Base-by-base conservation (phyloP, 37 sponge, comb jelly and placozoan species). In the Spongilla lacustris region DNA sequence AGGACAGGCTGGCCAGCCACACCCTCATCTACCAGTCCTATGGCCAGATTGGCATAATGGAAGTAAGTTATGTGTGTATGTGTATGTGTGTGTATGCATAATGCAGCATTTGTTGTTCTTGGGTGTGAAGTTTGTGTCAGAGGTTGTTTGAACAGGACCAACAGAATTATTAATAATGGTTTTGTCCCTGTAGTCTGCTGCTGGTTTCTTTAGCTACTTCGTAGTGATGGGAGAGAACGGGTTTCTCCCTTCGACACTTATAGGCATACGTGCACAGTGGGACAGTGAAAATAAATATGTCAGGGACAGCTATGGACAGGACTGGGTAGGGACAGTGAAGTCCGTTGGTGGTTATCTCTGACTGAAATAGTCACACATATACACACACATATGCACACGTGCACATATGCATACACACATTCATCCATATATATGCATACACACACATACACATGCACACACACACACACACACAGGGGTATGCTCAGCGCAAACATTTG, bases 191-290 rank as follows among this genome's bases (percentile, higher is more conserved):
- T 78, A 95, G 89, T 96, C 98, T 71, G 11, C 88, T 48, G 98
- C 98, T 29, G 98, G 98, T 4, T 98, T 98, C 80, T 96, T 98
- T 75, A 87, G 87, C 72, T 98, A 96, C 81, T 98, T 98, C 89
- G 96, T 98, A 8, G 94, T 98, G 66, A 93, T 98, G 93, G 98
- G 90, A 38, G 96, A 96, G 83, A 98, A 98, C 83, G 98, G 98
- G 12, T 98, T 96, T 75, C 81, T 94, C 0, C 95, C 96, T 2
- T 27, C 4, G 25, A 69, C 29, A 0, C 87, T 98, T 4, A 21
- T 98, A 38, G 87, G 88, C 21, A 50, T 98, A 6, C 77, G 98
- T 12, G 50, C 23, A 17, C 68, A 89, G 10, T 98, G 98, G 98
- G 96, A 96, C 24, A 84, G 96, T 38, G 37, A 11, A 29, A 35